Percentiles rank a stretch among this genome's conserved stretches.
Conservation (phyloP, 2,888 invertebrate species). For the Pammene fasciana region DNA sequence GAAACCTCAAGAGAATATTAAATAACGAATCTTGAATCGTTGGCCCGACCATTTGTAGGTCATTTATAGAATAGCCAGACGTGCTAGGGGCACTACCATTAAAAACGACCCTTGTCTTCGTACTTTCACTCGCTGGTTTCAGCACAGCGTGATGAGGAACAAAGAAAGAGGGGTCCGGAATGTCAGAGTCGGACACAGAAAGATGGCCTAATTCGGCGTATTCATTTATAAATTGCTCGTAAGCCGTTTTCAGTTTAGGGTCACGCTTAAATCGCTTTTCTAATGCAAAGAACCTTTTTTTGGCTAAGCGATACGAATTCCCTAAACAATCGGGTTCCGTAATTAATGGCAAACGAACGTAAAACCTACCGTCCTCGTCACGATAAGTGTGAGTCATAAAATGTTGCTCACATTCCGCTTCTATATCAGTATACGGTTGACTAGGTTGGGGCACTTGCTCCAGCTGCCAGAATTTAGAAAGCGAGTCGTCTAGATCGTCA, state of each 20-base stretch:
- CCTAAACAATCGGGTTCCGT: constrained; percentile 14
- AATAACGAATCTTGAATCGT: constrained; percentile 13
- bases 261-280: constrained; percentile 7
- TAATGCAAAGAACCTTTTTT: constrained; percentile 5
- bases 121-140: constrained; percentile 5
- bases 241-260: background rate
- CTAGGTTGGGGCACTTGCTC: constrained; percentile 10
- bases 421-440: constrained; percentile 1
- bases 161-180: constrained; percentile 6
- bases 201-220: too few relatives aligned
- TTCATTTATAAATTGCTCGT: constrained; percentile 13
- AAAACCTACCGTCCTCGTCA: constrained; percentile 2
- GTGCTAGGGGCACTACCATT: constrained; percentile 3
- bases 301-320: constrained; percentile 3
- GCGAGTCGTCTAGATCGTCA: too few relatives aligned
- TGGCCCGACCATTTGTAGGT: constrained; percentile 15
- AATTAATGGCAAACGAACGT: constrained; percentile 1
- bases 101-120: too few relatives aligned
- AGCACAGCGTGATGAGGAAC: constrained; percentile 8
- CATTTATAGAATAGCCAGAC: constrained; percentile 13
- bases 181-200: constrained; percentile 4
- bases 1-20: background rate
- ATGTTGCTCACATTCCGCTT: constrained; percentile 14
- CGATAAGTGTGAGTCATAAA: constrained; percentile 14
- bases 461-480: too few relatives aligned